phyloP scores from a whole-genome alignment of 2,888 invertebrate species.

The Agrotis segetum region DNA sequence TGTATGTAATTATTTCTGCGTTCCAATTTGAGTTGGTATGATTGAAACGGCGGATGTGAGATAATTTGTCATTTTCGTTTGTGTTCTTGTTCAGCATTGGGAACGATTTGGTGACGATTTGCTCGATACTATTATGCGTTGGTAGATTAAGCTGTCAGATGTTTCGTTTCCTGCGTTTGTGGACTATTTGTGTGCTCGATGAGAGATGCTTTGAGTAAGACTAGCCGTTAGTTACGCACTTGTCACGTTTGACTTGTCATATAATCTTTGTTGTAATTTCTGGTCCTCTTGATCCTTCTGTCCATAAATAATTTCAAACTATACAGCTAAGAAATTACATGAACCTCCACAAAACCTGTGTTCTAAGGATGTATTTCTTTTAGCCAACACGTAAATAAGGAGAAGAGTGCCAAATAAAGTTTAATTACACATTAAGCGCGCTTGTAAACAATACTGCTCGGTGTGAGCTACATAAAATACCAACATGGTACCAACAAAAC shows the following conservation, averaged over 20 bases:
- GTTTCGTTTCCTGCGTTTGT: conserved; percentile 50
- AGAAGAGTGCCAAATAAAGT: conserved; percentile 51
- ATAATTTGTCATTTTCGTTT: conserved; percentile 70
- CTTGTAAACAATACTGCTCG: conserved; percentile 67
- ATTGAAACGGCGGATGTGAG: conserved; percentile 76
- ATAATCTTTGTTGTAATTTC: not conserved
- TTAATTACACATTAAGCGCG: conserved; percentile 63
- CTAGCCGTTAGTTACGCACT: conserved; percentile 14
- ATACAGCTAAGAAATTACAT: not conserved
- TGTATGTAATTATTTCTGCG: conserved; percentile 73
- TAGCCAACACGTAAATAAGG: conserved; percentile 27
- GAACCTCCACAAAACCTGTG: not conserved
- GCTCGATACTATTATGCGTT: conserved; percentile 56
- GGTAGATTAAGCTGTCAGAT: conserved; percentile 57
- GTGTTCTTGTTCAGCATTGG: conserved; percentile 59
- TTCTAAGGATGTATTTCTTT: conserved; percentile 13
- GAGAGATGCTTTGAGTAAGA: not conserved
- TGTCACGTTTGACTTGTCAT: not conserved
- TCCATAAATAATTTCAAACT: not conserved
- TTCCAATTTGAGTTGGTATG: conserved; percentile 78
- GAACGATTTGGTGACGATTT: conserved; percentile 49
- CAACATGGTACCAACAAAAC: conserved; percentile 74
- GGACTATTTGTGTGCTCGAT: conserved; percentile 12
- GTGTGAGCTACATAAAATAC: conserved; percentile 68
- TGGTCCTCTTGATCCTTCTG: not conserved